Evolutionary conservation across 2,113 vertebrate species (phyloP).

Genomic region (Ptyas mucosa): DNA sequence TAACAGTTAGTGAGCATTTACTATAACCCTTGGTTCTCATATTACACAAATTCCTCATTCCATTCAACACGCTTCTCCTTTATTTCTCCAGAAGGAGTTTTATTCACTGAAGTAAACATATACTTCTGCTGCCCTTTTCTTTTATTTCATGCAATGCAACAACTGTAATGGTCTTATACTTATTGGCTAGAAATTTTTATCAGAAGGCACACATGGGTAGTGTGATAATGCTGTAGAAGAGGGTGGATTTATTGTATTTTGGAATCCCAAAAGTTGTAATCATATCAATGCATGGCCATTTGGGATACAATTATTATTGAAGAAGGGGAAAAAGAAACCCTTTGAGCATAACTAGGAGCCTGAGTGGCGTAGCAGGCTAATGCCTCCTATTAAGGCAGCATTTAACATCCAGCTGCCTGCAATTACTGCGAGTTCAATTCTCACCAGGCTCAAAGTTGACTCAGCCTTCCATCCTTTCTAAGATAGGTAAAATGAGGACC

Average conservation of each 20-base stretch:
- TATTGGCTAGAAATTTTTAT: conserved; percentile 36
- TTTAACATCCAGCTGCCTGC: too few species aligned
- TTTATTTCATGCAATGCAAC: conserved; percentile 33
- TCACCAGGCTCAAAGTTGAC: too few species aligned
- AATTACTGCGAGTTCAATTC: too few species aligned
- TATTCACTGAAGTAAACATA: not conserved
- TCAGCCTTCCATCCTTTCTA: too few species aligned
- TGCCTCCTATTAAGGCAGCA: too few species aligned
- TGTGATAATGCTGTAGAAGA: not conserved
- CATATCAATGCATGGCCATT: conserved; percentile 30
- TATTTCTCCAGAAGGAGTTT: not conserved
- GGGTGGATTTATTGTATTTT: not conserved
- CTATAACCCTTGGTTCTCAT: conserved; percentile 2
- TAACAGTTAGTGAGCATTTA: not conserved
- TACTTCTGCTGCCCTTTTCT: not conserved
- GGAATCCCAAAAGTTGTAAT: conserved; percentile 39
- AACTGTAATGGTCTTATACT: conserved; percentile 18
- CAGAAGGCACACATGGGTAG: not conserved
- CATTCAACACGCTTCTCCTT: not conserved
- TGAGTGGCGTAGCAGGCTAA: too few species aligned
- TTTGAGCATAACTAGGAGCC: not conserved
- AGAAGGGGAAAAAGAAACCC: conserved; percentile 13
- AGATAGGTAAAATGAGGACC: too few species aligned
- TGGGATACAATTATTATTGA: conserved; percentile 36
- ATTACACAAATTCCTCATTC: not conserved